phyloP scores from a whole-genome alignment of 1,140 invertebrate genomes.

The Oedothorax gibbosus region DNA sequence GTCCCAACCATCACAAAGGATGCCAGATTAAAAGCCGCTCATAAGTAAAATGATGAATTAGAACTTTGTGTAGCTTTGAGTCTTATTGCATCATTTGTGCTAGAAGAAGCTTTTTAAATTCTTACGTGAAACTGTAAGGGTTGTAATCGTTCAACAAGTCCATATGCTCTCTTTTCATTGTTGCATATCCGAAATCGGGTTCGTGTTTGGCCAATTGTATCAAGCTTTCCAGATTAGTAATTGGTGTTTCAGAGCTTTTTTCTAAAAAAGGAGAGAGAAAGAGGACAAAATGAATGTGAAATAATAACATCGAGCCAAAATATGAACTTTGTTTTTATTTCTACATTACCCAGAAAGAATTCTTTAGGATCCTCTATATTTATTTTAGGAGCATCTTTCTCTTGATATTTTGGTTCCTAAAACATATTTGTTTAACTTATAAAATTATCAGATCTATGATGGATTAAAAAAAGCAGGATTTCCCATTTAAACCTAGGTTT shows the following conservation, averaged over 20 bases:
- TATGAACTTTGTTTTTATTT: background rate
- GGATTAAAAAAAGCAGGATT: too few relatives aligned
- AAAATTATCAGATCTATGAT: too few relatives aligned
- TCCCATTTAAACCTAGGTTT: too few relatives aligned
- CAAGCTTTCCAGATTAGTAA: background rate
- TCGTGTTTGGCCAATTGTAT: background rate
- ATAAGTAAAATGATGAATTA: too few relatives aligned
- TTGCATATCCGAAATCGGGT: constrained; percentile 21
- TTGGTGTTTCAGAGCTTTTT: background rate
- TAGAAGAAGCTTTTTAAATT: too few relatives aligned
- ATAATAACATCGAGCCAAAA: background rate
- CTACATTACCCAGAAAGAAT: constrained; percentile 20
- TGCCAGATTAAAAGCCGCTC: too few relatives aligned
- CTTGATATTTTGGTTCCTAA: too few relatives aligned
- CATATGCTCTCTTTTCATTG: constrained; percentile 37
- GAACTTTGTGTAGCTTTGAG: too few relatives aligned
- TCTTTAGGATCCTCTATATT: constrained; percentile 10
- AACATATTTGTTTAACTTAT: too few relatives aligned
- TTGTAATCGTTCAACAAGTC: constrained; percentile 36
- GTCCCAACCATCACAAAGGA: too few relatives aligned
- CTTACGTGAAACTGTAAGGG: constrained; percentile 36
- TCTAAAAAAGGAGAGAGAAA: constrained; percentile 17
- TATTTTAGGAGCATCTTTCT: background rate
- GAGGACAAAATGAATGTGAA: background rate
- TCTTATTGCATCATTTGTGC: too few relatives aligned